These are phyloP conservation scores for Allacma fusca DNA, from an alignment of 2,888 invertebrate species.

Conservation along the genomic window DNA sequence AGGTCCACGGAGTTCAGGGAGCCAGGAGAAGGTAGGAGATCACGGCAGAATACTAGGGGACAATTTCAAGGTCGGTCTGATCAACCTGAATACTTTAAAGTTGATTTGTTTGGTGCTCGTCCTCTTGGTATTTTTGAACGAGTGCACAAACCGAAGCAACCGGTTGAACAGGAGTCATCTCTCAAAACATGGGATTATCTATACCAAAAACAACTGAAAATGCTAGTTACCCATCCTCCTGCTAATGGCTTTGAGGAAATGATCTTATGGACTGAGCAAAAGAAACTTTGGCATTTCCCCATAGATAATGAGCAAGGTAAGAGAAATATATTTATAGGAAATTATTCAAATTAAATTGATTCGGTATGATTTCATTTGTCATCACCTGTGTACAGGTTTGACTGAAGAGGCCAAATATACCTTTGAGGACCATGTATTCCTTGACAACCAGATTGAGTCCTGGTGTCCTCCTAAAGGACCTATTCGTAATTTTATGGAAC, in stretches of 20 bases:
- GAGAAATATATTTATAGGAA: no score
- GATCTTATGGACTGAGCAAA: slow-evolving; percentile 91
- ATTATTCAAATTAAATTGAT: no score
- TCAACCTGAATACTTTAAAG: neutral
- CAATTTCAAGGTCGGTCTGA: slow-evolving; percentile 21
- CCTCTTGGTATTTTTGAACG: slow-evolving; percentile 74
- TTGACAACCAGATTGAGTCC: slow-evolving; percentile 82
- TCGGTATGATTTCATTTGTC: no score
- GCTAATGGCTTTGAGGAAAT: slow-evolving; percentile 91
- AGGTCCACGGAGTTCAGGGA: neutral
- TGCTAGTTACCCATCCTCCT: slow-evolving; percentile 77
- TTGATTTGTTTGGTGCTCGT: slow-evolving; percentile 72
- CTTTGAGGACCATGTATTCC: slow-evolving; percentile 94
- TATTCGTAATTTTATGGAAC: slow-evolving; percentile 95
- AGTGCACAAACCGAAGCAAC: no score
- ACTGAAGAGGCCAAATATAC: slow-evolving; percentile 71
- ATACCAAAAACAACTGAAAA: slow-evolving; percentile 72
- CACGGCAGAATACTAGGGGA: no score
- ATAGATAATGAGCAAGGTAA: slow-evolving; percentile 95
- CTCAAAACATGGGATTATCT: slow-evolving; percentile 74
- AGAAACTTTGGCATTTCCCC: slow-evolving; percentile 96
- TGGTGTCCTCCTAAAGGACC: slow-evolving; percentile 94
- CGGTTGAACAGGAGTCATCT: no score
- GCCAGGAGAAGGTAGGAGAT: no score
- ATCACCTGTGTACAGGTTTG: no score